phyloP scores from a whole-genome alignment of 2,888 invertebrate genomes.

The Scelioninae gen. 1 region DNA sequence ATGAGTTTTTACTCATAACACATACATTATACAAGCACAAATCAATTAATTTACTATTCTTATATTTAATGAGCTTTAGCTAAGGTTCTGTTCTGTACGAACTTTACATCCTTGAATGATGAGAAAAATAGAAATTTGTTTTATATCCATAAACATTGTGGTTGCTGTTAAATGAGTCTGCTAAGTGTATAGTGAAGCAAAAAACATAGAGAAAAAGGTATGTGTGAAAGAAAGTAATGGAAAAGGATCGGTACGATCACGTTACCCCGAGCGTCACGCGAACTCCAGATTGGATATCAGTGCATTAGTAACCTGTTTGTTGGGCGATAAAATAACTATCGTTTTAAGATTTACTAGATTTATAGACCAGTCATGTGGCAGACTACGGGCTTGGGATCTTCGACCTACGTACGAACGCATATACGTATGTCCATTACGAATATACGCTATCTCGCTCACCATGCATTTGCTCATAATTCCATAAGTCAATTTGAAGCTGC shows the following conservation, averaged over 20 bases:
- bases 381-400: slow-evolving; percentile 59
- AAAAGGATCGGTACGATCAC: slow-evolving; percentile 59
- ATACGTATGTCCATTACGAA: slow-evolving; percentile 49
- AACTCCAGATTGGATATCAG: slow-evolving; percentile 75
- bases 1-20: too few species aligned
- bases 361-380: slow-evolving; percentile 76
- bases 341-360: slow-evolving; percentile 79
- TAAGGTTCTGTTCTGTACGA: slow-evolving; percentile 26
- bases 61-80: too few species aligned
- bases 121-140: background rate
- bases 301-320: slow-evolving; percentile 81
- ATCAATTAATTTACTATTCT: too few species aligned
- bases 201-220: slow-evolving; percentile 26
- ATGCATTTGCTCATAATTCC: slow-evolving; percentile 64
- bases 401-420: slow-evolving; percentile 53
- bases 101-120: slow-evolving; percentile 8
- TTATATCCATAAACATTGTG: slow-evolving; percentile 36
- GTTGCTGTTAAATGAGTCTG: slow-evolving; percentile 14
- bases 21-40: too few species aligned
- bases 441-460: slow-evolving; percentile 57
- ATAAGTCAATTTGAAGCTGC: slow-evolving; percentile 62
- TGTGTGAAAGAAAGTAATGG: slow-evolving; percentile 56
- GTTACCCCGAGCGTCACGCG: slow-evolving; percentile 75
- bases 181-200: slow-evolving; percentile 42
- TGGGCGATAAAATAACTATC: slow-evolving; percentile 79